Percentiles rank a stretch among this genome's conserved stretches.
phyloP scores from a whole-genome alignment of 2,888 invertebrate species.

The Leucoma salicis region DNA sequence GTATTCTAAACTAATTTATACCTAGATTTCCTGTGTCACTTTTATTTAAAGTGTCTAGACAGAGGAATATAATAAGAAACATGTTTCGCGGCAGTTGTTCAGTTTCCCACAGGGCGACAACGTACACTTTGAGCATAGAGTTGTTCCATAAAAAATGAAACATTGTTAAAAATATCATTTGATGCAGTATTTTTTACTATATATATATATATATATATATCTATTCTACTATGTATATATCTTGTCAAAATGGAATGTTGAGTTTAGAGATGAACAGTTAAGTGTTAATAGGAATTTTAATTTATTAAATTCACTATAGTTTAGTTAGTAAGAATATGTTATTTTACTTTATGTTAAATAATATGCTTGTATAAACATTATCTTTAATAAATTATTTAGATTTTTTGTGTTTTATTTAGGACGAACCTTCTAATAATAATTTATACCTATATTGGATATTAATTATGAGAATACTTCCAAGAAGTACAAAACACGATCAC shows the following conservation, averaged over 20 bases:
- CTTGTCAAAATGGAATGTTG: too few relatives aligned
- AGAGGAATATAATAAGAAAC: conserved; percentile 40
- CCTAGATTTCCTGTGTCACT: conserved; percentile 15
- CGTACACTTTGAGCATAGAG: conserved; percentile 16
- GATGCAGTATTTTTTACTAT: too few relatives aligned
- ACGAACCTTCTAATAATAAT: not conserved
- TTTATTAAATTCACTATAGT: not conserved
- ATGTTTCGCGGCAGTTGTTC: conserved; percentile 47
- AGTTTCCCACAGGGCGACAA: conserved; percentile 48
- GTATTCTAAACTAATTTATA: too few relatives aligned
- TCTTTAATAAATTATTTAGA: not conserved
- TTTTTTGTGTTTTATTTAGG: not conserved
- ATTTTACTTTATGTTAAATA: not conserved
- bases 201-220: too few relatives aligned
- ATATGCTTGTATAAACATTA: not conserved
- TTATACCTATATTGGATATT: too few relatives aligned
- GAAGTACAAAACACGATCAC: too few relatives aligned
- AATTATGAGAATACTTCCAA: too few relatives aligned
- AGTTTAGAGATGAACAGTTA: too few relatives aligned
- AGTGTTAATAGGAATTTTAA: not conserved
- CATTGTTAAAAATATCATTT: conserved; percentile 26
- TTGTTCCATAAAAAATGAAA: conserved; percentile 29
- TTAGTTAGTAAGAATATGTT: not conserved
- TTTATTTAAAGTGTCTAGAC: conserved; percentile 51
- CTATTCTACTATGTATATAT: too few relatives aligned